Evolutionary conservation across 1,140 invertebrate species (phyloP).

Genomic region (Wiebesia pumilae): DNA sequence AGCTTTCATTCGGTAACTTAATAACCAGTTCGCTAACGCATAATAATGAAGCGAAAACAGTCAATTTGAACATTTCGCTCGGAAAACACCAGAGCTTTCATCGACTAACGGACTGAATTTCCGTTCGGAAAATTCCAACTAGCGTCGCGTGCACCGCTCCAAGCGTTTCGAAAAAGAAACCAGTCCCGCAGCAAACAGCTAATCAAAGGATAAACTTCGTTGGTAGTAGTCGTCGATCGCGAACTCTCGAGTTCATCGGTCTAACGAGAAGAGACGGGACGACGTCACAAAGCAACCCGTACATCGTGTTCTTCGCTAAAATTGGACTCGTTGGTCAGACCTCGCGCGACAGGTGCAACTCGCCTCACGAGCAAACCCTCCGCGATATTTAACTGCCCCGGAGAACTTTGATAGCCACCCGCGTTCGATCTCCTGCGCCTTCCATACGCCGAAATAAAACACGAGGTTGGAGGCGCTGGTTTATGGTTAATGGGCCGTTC

Average conservation of each 20-base stretch:
- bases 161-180: not conserved
- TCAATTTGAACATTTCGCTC: too few species aligned
- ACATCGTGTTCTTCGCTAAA: too few species aligned
- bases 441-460: slow-evolving; percentile 31
- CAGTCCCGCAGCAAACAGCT: not conserved
- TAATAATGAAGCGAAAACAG: too few species aligned
- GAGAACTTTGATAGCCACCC: not conserved
- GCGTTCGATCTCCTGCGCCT: not conserved
- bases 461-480: not conserved
- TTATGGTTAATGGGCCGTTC: too few species aligned
- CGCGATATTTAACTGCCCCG: slow-evolving; percentile 7
- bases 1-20: too few species aligned
- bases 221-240: too few species aligned
- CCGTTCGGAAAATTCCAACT: not conserved
- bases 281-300: not conserved
- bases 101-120: too few species aligned
- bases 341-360: slow-evolving; percentile 30
- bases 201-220: not conserved
- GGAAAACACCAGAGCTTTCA: too few species aligned
- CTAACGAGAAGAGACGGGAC: not conserved
- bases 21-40: too few species aligned
- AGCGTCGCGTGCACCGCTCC: not conserved
- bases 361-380: not conserved
- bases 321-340: not conserved
- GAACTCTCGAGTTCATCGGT: not conserved